Evolutionary conservation across 2,888 invertebrate genomes (phyloP).

Genomic region (Automeris io): DNA sequence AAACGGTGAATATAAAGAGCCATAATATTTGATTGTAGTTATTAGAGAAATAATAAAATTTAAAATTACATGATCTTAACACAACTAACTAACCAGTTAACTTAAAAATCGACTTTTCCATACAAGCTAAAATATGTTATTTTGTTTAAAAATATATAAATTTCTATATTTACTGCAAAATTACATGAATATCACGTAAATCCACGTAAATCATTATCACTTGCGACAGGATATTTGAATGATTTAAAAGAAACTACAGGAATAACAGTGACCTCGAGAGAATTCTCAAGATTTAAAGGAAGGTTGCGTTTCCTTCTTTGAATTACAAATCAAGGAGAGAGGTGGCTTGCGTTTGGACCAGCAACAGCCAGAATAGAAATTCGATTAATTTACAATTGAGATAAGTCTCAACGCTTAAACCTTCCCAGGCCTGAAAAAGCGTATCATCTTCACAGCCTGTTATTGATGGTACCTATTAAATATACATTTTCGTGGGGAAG

Average conservation of each 20-base stretch:
- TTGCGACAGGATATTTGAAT: too few relatives aligned
- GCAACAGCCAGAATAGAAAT: conserved; percentile 53
- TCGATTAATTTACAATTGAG: conserved; percentile 73
- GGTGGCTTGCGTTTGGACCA: conserved; percentile 37
- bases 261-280: conserved; percentile 32
- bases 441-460: conserved; percentile 66
- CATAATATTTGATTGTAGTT: too few relatives aligned
- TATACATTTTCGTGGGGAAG: conserved; percentile 59
- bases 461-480: conserved; percentile 77
- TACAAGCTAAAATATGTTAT: too few relatives aligned
- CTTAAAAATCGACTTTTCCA: too few relatives aligned
- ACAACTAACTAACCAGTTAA: too few relatives aligned
- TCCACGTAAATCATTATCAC: too few relatives aligned
- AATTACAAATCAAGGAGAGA: conserved; percentile 48
- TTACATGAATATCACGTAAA: too few relatives aligned
- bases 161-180: too few relatives aligned
- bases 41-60: too few relatives aligned
- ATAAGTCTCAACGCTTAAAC: conserved; percentile 57
- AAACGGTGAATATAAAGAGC: too few relatives aligned
- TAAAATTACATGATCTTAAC: too few relatives aligned
- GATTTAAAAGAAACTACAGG: conserved; percentile 25
- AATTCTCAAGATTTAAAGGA: conserved; percentile 39
- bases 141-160: too few relatives aligned
- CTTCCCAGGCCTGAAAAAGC: conserved; percentile 56
- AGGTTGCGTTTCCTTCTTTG: conserved; percentile 44